These are phyloP conservation scores for Scolanthus callimorphus DNA, from an alignment of 92 coral and sea anemone species.

Conservation along the genomic window DNA sequence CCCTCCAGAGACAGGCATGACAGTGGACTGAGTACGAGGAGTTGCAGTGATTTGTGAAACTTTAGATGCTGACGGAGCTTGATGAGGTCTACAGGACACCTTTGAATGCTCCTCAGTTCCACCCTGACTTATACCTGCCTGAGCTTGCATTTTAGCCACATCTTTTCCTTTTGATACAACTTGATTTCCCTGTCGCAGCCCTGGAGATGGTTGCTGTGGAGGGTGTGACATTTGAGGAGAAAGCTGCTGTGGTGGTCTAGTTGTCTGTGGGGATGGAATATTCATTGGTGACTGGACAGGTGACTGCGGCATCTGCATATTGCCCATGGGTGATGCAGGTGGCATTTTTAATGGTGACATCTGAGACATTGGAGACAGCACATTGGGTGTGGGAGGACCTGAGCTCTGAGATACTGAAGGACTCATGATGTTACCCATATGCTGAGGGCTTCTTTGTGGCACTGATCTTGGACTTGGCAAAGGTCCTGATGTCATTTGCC, in stretches of 20 bases:
- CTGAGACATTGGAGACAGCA: conserved; percentile 25
- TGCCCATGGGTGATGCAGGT: conserved; percentile 9
- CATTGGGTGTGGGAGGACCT: neutral
- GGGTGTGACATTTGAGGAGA: conserved; percentile 12
- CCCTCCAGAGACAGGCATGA: neutral
- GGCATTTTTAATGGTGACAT: conserved; percentile 20
- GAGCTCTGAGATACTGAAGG: conserved; percentile 15
- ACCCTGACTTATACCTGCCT: neutral
- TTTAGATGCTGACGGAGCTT: neutral
- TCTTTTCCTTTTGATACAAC: conserved; percentile 2
- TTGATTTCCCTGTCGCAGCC: too few species aligned
- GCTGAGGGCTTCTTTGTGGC: conserved; percentile 39
- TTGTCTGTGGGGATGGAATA: conserved; percentile 21
- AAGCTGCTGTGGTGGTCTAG: conserved; percentile 22
- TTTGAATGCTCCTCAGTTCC: neutral
- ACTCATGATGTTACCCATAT: conserved; percentile 10
- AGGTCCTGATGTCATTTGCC: neutral
- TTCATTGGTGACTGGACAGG: conserved; percentile 28
- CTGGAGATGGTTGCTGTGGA: too few species aligned
- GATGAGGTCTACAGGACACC: neutral
- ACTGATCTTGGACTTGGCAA: conserved; percentile 21
- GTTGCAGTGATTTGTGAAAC: too few species aligned
- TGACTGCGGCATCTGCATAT: conserved; percentile 18
- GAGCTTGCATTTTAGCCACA: conserved; percentile 1
- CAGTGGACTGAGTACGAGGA: neutral